These are phyloP conservation scores for Ia io DNA, from an alignment of 2,113 vertebrate species.

Conservation along the genomic window DNA sequence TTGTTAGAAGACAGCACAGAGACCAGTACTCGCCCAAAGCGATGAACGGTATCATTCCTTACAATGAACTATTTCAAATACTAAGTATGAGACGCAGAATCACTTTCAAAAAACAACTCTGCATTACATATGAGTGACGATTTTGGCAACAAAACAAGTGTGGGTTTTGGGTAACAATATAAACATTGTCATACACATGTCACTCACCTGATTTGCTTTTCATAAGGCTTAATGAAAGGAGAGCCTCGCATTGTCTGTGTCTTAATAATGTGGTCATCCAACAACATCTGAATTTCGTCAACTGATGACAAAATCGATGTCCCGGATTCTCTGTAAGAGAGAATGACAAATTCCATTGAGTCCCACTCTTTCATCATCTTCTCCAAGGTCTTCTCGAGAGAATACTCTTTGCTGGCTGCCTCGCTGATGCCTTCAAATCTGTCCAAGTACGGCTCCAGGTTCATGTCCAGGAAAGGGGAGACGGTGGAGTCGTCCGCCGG, in stretches of 20 bases:
- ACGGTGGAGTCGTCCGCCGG: constrained; percentile 82
- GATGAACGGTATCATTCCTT: neutral
- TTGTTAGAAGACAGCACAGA: neutral
- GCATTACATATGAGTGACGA: neutral
- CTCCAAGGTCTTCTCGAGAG: constrained; percentile 89
- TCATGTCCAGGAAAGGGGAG: constrained; percentile 84
- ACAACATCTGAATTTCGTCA: constrained; percentile 89
- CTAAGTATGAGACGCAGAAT: neutral
- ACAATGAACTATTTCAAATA: neutral
- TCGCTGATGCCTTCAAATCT: constrained; percentile 88
- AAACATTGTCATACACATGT: neutral
- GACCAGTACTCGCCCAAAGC: neutral
- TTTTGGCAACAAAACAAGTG: neutral
- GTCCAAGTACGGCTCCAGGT: constrained; percentile 84
- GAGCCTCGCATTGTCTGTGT: constrained; percentile 92
- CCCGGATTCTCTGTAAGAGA: constrained; percentile 87
- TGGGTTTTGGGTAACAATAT: no score
- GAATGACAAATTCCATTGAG: constrained; percentile 85
- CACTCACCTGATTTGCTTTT: constrained; percentile 86
- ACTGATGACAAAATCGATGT: constrained; percentile 88
- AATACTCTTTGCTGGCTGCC: constrained; percentile 89
- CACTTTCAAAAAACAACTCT: neutral
- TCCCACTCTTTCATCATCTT: constrained; percentile 89
- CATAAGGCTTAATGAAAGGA: constrained; percentile 90
- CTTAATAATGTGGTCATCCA: constrained; percentile 93